Evolutionary conservation across 2,888 invertebrate genomes (phyloP), one percentile per base, ranked within the genome.

Genomic region (Vannuccia rotundouncinata): DNA sequence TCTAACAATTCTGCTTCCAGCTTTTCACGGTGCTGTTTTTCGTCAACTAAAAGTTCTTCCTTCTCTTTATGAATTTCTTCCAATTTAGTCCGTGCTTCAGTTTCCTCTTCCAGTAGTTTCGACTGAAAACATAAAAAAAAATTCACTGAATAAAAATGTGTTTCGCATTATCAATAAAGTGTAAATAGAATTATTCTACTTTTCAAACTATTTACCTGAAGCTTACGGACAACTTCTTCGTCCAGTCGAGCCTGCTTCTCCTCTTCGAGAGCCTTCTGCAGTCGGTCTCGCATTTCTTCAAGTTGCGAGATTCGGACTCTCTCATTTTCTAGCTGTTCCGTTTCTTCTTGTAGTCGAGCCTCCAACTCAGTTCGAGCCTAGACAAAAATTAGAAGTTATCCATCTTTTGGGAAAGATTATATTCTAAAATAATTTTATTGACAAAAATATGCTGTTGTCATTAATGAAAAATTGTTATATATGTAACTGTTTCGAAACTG

Each of bases 181-280:
- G n/a, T n/a, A n/a, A n/a, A n/a, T n/a, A n/a, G n/a, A n/a, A n/a
- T n/a, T n/a, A n/a, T n/a, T n/a, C n/a, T n/a, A n/a, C n/a, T n/a
- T n/a, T n/a, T n/a, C n/a, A n/a, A n/a, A n/a, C n/a, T n/a, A 45
- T 45, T 10, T 10, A 66, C 66, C 66, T 66, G 66, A 5, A 66
- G 66, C 25, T 5, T 66, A 22, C 66, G 66, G 17, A 66, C 66
- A 66, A 66, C 66, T 22, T 66, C 66, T 22, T 66, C 66, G 25
- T 66, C 66, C 66, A 5, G 2, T n/a, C 66, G 66, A 66, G 66
- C 66, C 22, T 66, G 66, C 25, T 66, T 66, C 66, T 66, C 66
- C 66, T 66, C 66, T 27, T 66, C 66, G 10, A 66, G 66, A 2
- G 66, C 66, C 22, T 66, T 66, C 66, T 66, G 66, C 10, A 66